Evolutionary conservation across 2,888 invertebrate species (phyloP).

Genomic region (Brenthis ino): DNA sequence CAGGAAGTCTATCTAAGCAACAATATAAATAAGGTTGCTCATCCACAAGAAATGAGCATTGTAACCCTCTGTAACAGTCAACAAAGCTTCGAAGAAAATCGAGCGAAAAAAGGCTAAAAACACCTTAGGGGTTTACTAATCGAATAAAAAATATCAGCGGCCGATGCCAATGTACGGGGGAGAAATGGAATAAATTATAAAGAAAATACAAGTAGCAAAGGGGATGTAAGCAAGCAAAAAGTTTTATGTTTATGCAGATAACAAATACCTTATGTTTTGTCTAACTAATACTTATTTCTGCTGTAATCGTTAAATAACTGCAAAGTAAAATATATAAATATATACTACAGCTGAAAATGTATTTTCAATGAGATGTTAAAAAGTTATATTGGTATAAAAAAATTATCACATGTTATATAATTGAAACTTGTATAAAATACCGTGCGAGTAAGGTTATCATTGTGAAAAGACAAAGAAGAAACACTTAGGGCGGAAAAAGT

Average conservation of each 20-base stretch:
- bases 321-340: background rate
- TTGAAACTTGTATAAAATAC: background rate
- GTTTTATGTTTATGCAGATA: conserved; percentile 52
- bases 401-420: no score
- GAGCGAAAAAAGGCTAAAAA: conserved; percentile 84
- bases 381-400: no score
- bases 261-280: conserved; percentile 55
- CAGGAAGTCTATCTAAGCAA: conserved; percentile 43
- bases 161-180: conserved; percentile 81
- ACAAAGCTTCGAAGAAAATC: conserved; percentile 83
- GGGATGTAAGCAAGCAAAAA: conserved; percentile 76
- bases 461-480: conserved; percentile 54
- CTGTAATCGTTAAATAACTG: conserved; percentile 24
- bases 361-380: background rate
- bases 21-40: conserved; percentile 76
- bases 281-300: conserved; percentile 25
- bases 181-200: conserved; percentile 81
- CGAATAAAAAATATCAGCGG: conserved; percentile 84
- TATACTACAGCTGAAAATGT: background rate
- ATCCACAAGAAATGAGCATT: conserved; percentile 80
- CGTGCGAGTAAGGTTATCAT: conserved; percentile 54
- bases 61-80: conserved; percentile 79
- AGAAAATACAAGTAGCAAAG: conserved; percentile 78
- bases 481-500: conserved; percentile 61
- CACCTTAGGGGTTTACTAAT: conserved; percentile 84